phyloP scores from a whole-genome alignment of 2,888 invertebrate species.

The Polydrusus tereticollis region DNA sequence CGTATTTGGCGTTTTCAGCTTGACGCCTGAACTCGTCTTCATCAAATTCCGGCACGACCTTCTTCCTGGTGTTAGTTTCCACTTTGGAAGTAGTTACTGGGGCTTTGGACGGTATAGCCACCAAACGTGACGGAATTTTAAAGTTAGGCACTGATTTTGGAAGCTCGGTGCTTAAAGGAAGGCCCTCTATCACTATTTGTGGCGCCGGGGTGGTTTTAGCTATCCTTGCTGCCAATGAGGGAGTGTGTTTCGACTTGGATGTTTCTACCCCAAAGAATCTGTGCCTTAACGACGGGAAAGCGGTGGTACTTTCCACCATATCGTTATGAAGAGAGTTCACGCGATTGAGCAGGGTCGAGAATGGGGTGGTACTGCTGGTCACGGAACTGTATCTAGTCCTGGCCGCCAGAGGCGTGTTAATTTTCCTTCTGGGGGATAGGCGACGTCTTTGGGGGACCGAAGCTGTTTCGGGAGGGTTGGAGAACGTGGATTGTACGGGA shows the following conservation, averaged over 20 bases:
- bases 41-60: constrained; percentile 4
- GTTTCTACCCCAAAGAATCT: constrained; percentile 12
- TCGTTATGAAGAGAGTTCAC: neutral
- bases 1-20: constrained; percentile 63
- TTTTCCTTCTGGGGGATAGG: neutral
- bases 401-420: neutral
- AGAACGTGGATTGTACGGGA: neutral
- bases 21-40: constrained; percentile 47
- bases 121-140: neutral
- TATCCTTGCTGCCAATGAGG: no score
- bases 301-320: neutral
- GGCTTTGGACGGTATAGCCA: neutral
- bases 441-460: constrained; percentile 1
- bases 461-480: neutral
- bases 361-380: constrained; percentile 1
- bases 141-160: neutral
- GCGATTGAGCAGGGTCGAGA: neutral
- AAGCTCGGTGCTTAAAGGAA: neutral
- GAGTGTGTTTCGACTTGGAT: neutral
- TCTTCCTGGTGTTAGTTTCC: neutral
- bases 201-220: neutral
- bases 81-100: neutral
- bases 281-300: constrained; percentile 10
- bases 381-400: neutral
- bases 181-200: neutral